Evolutionary conservation across 2,113 vertebrate genomes (phyloP).

Genomic region (Ondatra zibethicus): DNA sequence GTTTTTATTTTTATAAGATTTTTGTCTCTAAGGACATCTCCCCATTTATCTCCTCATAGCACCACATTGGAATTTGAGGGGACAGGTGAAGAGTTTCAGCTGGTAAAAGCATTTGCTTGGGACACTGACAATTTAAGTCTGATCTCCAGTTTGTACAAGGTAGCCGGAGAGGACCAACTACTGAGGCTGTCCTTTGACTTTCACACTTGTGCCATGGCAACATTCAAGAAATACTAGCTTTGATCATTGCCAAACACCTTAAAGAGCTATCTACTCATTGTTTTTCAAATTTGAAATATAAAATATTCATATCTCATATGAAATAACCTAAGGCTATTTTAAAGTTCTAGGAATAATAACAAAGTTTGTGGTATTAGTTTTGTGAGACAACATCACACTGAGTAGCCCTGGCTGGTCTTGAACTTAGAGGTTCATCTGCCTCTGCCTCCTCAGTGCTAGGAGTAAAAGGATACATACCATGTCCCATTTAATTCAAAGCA

Average conservation of each 20-base stretch:
- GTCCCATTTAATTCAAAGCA: neutral
- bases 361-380: neutral
- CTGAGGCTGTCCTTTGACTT: neutral
- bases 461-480: neutral
- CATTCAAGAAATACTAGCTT: slow-evolving; percentile 13
- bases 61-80: neutral
- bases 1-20: neutral
- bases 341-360: slow-evolving; percentile 18
- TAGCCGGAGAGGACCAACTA: neutral
- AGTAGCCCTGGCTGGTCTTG: neutral
- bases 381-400: neutral
- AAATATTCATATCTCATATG: neutral
- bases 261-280: neutral
- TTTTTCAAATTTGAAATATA: neutral
- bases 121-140: neutral
- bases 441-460: neutral
- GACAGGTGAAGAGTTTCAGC: neutral
- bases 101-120: neutral
- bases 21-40: neutral
- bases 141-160: neutral
- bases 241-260: neutral
- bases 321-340: neutral
- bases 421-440: neutral
- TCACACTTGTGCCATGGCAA: neutral
- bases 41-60: neutral